These are phyloP conservation scores for Cardiocondyla obscurior DNA, from an alignment of 1,140 invertebrate genomes.

Conservation along the genomic window DNA sequence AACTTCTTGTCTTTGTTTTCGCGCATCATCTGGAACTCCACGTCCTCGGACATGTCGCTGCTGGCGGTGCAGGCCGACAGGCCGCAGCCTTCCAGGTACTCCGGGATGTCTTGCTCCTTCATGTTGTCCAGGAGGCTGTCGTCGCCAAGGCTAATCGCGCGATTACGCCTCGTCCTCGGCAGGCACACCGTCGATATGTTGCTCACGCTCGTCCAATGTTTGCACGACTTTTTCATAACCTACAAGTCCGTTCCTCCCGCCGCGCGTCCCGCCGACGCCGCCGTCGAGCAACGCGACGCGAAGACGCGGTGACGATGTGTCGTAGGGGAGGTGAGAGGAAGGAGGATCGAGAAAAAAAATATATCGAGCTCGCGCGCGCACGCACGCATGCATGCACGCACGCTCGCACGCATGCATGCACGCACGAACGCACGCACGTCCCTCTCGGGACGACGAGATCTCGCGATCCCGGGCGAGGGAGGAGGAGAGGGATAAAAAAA, in stretches of 20 bases:
- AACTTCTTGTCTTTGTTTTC: slow-evolving; percentile 90
- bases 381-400: slow-evolving; percentile 5
- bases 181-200: slow-evolving; percentile 79
- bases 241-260: not conserved
- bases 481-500: too few relatives aligned
- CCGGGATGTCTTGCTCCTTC: slow-evolving; percentile 83
- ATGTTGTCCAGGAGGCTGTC: slow-evolving; percentile 76
- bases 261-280: not conserved
- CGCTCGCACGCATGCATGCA: not conserved
- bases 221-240: slow-evolving; percentile 81
- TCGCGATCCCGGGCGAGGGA: too few relatives aligned
- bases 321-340: not conserved
- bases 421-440: not conserved
- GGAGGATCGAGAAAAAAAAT: not conserved
- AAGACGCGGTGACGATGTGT: not conserved
- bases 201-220: slow-evolving; percentile 78
- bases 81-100: slow-evolving; percentile 82
- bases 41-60: slow-evolving; percentile 79
- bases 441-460: too few relatives aligned
- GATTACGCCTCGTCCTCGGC: slow-evolving; percentile 74
- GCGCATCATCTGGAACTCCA: slow-evolving; percentile 65
- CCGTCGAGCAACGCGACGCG: not conserved
- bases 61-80: slow-evolving; percentile 75
- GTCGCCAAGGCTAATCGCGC: slow-evolving; percentile 65
- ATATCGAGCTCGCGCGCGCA: not conserved